phyloP scores from a whole-genome alignment of 2,797 vertebrate genomes.

The Eulemur mongoz region DNA sequence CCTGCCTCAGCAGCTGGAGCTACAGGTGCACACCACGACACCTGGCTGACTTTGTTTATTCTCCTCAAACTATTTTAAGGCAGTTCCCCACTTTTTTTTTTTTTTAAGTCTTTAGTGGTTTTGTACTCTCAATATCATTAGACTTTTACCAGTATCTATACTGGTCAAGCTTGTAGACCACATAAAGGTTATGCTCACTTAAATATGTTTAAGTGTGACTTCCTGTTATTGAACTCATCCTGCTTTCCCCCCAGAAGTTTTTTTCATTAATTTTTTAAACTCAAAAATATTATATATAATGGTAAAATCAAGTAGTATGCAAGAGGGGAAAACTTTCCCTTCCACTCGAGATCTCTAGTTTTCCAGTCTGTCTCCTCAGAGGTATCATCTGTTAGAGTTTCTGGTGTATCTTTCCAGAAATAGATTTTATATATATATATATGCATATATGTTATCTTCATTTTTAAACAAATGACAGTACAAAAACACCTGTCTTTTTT shows the following conservation, averaged over 20 bases:
- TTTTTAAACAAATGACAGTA: conserved; percentile 24
- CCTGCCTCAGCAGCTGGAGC: no score
- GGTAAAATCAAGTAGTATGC: not conserved
- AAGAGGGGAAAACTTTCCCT: not conserved
- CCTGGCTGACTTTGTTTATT: not conserved
- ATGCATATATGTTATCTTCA: not conserved
- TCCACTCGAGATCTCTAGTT: not conserved
- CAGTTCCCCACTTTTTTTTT: not conserved
- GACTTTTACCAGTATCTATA: not conserved
- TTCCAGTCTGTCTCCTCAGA: not conserved
- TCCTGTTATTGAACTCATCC: not conserved
- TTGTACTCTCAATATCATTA: not conserved
- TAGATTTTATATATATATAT: not conserved
- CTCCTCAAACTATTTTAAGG: not conserved
- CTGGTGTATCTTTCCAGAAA: not conserved
- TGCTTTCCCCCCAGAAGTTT: not conserved
- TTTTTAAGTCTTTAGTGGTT: not conserved
- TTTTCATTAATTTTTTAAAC: not conserved
- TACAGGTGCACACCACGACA: no score
- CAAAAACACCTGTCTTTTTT: not conserved
- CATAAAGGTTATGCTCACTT: not conserved
- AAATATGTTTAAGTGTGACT: conserved; percentile 1
- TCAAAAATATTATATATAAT: not conserved
- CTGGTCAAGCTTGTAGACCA: not conserved
- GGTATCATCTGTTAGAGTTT: not conserved